Percentiles rank a stretch among this genome's conserved stretches.
These are phyloP conservation scores for Ceramica pisi DNA, from an alignment of 2,888 invertebrate genomes.

Conservation along the genomic window DNA sequence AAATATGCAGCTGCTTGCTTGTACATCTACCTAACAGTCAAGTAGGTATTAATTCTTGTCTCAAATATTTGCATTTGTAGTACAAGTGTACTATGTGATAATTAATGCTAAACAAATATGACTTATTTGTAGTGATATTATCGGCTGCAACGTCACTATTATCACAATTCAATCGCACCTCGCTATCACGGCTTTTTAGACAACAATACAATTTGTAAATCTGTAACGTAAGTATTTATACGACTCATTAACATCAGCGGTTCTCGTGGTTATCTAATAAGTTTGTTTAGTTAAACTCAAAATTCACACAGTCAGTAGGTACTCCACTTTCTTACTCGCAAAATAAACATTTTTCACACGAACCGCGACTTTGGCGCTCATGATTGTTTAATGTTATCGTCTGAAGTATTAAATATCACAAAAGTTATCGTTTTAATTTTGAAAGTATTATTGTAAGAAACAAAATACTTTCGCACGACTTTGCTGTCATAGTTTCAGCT, in stretches of 20 bases:
- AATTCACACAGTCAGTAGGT: neutral
- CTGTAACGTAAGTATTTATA: neutral
- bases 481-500: no score
- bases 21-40: neutral
- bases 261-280: constrained; percentile 15
- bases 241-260: constrained; percentile 10
- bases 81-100: neutral
- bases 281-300: constrained; percentile 2
- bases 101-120: constrained; percentile 9
- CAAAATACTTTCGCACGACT: neutral
- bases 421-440: neutral
- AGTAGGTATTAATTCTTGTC: neutral
- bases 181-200: constrained; percentile 3
- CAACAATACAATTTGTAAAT: neutral
- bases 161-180: constrained; percentile 12
- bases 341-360: constrained; percentile 11
- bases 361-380: neutral
- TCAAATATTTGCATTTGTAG: constrained; percentile 1
- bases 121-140: constrained; percentile 3
- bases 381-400: neutral
- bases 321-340: constrained; percentile 15
- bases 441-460: neutral
- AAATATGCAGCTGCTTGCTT: neutral
- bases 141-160: constrained; percentile 10
- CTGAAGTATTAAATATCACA: constrained; percentile 6